Evolutionary conservation across 35 echinoderm and acorn worm genomes (phyloP).

Genomic region (Apostichopus californicus): DNA sequence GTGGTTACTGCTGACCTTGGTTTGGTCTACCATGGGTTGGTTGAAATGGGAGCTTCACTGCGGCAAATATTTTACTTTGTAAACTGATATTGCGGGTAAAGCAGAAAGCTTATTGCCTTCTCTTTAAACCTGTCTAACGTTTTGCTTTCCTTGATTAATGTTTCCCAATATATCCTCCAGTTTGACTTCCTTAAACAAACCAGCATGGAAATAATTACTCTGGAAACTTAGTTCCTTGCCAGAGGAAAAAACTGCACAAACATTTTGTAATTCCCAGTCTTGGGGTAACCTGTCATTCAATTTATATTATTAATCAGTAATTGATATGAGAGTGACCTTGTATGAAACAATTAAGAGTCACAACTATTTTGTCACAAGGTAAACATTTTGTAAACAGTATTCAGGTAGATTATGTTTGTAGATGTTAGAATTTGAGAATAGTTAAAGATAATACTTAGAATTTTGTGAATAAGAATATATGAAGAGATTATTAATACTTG

Average conservation of each 20-base stretch:
- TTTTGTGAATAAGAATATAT: slow-evolving; percentile 44
- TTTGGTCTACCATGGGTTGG: no score
- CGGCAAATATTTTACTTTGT: no score
- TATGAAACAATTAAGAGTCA: neutral
- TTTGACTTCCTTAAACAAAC: no score
- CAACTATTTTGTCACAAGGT: neutral
- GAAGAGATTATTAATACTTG: slow-evolving; percentile 42
- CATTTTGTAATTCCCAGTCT: neutral
- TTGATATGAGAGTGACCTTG: neutral
- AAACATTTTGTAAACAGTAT: slow-evolving; percentile 40
- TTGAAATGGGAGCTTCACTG: no score
- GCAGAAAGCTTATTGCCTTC: no score
- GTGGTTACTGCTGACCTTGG: no score
- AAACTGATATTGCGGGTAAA: no score
- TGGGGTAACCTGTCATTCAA: neutral
- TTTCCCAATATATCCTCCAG: no score
- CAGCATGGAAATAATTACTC: neutral
- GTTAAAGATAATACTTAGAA: slow-evolving; percentile 18
- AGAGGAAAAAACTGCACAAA: slow-evolving; percentile 2
- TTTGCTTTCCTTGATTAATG: no score
- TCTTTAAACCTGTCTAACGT: no score
- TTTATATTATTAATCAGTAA: neutral
- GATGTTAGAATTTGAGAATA: slow-evolving; percentile 9
- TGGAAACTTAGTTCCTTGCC: neutral
- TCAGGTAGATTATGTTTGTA: slow-evolving; percentile 25